Conservation (phyloP, 2,888 invertebrate species). For the Drosophila planitibia region DNA sequence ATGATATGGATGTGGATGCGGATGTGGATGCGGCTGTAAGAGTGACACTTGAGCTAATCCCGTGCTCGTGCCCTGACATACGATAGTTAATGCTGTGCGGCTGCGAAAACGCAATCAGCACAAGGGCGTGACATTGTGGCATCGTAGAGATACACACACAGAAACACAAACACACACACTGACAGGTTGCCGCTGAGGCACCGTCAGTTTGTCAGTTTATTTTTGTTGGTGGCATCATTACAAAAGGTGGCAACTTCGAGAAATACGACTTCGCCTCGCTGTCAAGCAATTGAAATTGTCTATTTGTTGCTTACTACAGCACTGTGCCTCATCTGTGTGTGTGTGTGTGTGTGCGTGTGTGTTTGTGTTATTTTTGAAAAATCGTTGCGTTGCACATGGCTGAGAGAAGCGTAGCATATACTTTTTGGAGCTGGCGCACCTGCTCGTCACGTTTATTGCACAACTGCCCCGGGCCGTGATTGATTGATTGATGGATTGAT, state of each 20-base stretch:
- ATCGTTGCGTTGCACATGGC: conserved; percentile 53
- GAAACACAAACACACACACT: conserved; percentile 13
- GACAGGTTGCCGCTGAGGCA: conserved; percentile 11
- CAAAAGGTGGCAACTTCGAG: conserved; percentile 25
- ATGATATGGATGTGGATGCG: background rate
- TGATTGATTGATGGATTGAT: conserved; percentile 71
- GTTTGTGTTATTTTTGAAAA: conserved; percentile 58
- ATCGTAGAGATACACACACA: conserved; percentile 6
- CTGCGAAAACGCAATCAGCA: conserved; percentile 51
- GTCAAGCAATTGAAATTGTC: conserved; percentile 59
- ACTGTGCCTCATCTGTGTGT: background rate
- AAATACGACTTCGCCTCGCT: conserved; percentile 23
- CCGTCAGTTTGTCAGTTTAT: conserved; percentile 24
- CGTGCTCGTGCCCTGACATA: conserved; percentile 62
- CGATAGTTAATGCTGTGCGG: conserved; percentile 71
- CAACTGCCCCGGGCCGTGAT: conserved; percentile 22
- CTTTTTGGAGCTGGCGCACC: conserved; percentile 48
- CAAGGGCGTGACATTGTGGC: conserved; percentile 47
- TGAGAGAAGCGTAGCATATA: conserved; percentile 29
- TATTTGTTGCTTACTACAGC: conserved; percentile 20
- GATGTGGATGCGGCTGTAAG: conserved; percentile 18
- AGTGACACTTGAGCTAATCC: conserved; percentile 71
- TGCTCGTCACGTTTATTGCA: conserved; percentile 50
- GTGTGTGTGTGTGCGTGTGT: background rate
- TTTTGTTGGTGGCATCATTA: conserved; percentile 17